A percentile compares a stretch with the other conserved stretches of the same genome.
Evolutionary conservation across 2,888 invertebrate genomes (phyloP).

Genomic region (Protodeltote pygarga): DNA sequence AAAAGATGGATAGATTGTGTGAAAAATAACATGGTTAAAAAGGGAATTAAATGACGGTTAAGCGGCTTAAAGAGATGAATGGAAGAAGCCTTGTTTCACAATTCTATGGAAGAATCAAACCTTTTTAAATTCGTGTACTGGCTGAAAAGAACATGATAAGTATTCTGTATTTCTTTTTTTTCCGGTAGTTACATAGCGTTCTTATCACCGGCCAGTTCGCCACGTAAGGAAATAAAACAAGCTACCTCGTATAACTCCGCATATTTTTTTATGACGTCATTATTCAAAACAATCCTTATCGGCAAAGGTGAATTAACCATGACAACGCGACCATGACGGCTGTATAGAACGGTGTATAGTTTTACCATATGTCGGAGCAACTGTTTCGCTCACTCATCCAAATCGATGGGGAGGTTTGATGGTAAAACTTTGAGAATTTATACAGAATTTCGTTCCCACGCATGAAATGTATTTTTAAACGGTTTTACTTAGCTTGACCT

Average conservation of each 20-base stretch:
- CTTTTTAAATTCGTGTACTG: too few relatives aligned
- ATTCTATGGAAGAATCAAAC: too few relatives aligned
- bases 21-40: too few relatives aligned
- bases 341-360: too few relatives aligned
- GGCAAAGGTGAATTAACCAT: slow-evolving; percentile 26
- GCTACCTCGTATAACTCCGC: slow-evolving; percentile 5
- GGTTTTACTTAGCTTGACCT: too few relatives aligned
- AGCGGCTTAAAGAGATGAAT: too few relatives aligned
- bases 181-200: not conserved
- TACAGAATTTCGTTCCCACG: slow-evolving; percentile 39
- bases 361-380: slow-evolving; percentile 48
- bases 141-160: too few relatives aligned
- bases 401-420: slow-evolving; percentile 35
- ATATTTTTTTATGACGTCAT: slow-evolving; percentile 23
- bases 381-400: slow-evolving; percentile 43
- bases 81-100: too few relatives aligned
- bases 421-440: slow-evolving; percentile 40
- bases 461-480: too few relatives aligned
- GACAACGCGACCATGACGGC: slow-evolving; percentile 11
- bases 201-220: slow-evolving; percentile 2
- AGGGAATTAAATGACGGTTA: too few relatives aligned
- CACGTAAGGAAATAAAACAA: slow-evolving; percentile 9
- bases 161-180: too few relatives aligned
- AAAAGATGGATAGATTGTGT: too few relatives aligned
- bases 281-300: slow-evolving; percentile 31